Conservation (phyloP, 2,113 vertebrate species). For the Hyaena hyaena region DNA sequence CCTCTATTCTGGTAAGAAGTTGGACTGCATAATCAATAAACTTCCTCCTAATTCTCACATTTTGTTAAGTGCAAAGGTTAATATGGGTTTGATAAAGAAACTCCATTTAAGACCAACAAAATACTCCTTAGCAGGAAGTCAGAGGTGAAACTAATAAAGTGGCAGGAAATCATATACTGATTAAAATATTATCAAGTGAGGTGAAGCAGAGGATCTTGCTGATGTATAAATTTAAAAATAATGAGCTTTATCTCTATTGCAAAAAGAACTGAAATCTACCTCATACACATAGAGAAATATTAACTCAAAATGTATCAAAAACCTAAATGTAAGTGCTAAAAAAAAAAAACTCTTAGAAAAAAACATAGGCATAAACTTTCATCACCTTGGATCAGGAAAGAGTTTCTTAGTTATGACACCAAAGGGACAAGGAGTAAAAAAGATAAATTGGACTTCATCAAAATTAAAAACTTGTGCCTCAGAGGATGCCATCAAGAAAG, state of each 20-base stretch:
- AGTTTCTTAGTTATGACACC: constrained; percentile 23
- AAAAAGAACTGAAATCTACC: constrained; percentile 17
- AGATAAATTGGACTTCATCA: not conserved
- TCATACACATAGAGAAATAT: constrained; percentile 10
- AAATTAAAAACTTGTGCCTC: constrained; percentile 39
- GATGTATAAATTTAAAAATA: not conserved
- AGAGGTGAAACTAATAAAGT: constrained; percentile 58
- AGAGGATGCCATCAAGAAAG: constrained; percentile 44
- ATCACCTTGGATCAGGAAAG: constrained; percentile 12
- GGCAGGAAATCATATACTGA: constrained; percentile 55
- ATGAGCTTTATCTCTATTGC: constrained; percentile 20
- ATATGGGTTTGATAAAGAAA: constrained; percentile 13
- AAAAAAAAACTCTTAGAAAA: constrained; percentile 33
- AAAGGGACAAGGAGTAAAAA: not conserved
- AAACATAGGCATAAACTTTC: not conserved
- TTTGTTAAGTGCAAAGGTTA: constrained; percentile 38
- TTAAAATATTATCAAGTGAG: constrained; percentile 58
- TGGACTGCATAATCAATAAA: not conserved
- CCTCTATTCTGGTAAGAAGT: not conserved
- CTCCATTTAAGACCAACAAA: constrained; percentile 46
- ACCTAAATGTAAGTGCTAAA: constrained; percentile 18
- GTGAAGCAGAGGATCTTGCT: constrained; percentile 4
- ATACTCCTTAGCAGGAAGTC: constrained; percentile 40
- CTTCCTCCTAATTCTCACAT: constrained; percentile 37
- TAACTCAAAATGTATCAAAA: constrained; percentile 34